These are phyloP conservation scores for Hedya salicella DNA, from an alignment of 2,888 invertebrate species.

Conservation along the genomic window DNA sequence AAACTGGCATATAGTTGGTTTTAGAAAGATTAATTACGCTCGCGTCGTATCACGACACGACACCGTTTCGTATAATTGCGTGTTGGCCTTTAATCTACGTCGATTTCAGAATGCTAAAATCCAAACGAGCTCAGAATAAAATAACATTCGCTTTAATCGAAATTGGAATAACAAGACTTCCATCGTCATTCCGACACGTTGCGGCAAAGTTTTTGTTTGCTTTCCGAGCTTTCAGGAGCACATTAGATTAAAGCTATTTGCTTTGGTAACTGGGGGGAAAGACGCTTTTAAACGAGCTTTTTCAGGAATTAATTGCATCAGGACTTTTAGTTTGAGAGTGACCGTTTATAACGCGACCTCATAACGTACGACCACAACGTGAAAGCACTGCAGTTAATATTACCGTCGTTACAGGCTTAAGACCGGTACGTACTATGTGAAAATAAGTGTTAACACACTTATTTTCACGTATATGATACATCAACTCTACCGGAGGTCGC, in stretches of 20 bases:
- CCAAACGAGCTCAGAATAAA: constrained; percentile 4
- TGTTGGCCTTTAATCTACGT: not conserved
- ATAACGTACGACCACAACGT: too few species aligned
- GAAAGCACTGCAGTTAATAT: too few species aligned
- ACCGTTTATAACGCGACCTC: constrained; percentile 11
- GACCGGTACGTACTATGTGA: too few species aligned
- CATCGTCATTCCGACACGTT: constrained; percentile 21
- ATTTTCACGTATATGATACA: too few species aligned
- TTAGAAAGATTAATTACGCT: too few species aligned
- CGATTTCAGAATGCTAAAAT: not conserved
- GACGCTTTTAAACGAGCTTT: constrained; percentile 31
- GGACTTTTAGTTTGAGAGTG: not conserved
- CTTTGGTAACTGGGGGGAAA: constrained; percentile 31
- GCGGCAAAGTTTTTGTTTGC: constrained; percentile 27
- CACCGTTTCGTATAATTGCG: too few species aligned
- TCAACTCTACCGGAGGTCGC: too few species aligned
- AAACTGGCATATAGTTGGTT: too few species aligned
- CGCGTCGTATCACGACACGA: too few species aligned
- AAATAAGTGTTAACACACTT: too few species aligned
- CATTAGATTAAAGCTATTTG: constrained; percentile 39
- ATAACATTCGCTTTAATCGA: constrained; percentile 10
- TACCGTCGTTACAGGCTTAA: too few species aligned
- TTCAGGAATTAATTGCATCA: constrained; percentile 36
- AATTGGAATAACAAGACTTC: constrained; percentile 22
- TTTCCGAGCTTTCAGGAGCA: constrained; percentile 26